phyloP scores from a whole-genome alignment of 53 echinoderm and acorn worm species.

The Pentamera pediparva region DNA sequence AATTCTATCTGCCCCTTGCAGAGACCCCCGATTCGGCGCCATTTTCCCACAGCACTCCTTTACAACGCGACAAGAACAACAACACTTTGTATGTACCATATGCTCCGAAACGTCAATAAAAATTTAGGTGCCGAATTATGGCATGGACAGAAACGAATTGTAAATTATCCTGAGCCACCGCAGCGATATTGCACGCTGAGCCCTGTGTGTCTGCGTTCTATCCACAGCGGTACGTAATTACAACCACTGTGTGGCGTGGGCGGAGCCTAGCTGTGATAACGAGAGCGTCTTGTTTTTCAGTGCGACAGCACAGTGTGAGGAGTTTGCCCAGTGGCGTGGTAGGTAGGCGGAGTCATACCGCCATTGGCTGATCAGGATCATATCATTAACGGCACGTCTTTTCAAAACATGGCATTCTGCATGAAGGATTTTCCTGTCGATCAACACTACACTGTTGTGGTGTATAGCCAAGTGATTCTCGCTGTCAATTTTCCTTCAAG shows the following conservation, averaged over 20 bases:
- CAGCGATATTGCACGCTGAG: slow-evolving; percentile 2
- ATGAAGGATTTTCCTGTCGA: not conserved
- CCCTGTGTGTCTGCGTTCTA: too few relatives aligned
- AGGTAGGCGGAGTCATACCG: not conserved
- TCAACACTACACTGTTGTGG: too few relatives aligned
- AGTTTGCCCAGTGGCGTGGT: not conserved
- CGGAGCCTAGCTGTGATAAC: not conserved
- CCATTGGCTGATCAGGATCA: not conserved
- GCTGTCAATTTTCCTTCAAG: too few relatives aligned
- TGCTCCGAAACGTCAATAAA: slow-evolving; percentile 39
- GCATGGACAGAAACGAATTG: slow-evolving; percentile 24
- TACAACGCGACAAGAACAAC: slow-evolving; percentile 22
- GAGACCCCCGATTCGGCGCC: slow-evolving; percentile 3
- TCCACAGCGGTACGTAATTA: not conserved
- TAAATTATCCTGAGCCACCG: slow-evolving; percentile 26
- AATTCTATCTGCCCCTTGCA: not conserved
- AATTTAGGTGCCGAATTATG: slow-evolving; percentile 39
- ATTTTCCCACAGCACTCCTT: slow-evolving; percentile 25
- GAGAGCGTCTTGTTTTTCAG: too few relatives aligned
- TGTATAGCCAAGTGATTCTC: too few relatives aligned
- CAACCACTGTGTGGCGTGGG: not conserved
- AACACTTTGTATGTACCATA: slow-evolving; percentile 35
- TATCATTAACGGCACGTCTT: slow-evolving; percentile 2
- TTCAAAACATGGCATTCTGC: slow-evolving; percentile 4
- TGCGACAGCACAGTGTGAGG: too few relatives aligned